Conservation (phyloP, 2,797 vertebrate species). For the Denticeps clupeoides region DNA sequence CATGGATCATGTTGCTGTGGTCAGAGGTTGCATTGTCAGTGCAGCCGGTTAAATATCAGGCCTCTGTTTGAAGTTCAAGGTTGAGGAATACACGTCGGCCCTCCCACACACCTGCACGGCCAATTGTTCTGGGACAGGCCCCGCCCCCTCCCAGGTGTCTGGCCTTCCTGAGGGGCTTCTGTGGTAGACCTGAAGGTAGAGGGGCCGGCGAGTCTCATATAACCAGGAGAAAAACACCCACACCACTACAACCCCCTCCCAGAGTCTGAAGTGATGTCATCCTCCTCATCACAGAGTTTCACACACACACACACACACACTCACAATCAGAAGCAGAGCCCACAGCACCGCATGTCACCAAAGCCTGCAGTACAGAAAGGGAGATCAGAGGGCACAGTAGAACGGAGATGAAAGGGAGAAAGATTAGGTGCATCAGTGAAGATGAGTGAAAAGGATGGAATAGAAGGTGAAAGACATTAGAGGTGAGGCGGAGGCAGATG, state of each 20-base stretch:
- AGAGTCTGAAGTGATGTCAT: neutral
- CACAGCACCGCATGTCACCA: neutral
- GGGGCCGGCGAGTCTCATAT: neutral
- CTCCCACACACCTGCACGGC: no score
- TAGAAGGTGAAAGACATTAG: neutral
- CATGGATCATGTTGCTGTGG: no score
- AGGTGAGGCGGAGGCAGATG: neutral
- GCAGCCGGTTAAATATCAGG: no score
- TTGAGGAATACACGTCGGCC: no score
- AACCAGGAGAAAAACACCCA: neutral
- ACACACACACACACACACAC: slow-evolving; percentile 8
- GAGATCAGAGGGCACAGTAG: neutral
- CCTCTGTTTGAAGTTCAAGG: no score
- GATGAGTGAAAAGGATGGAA: neutral
- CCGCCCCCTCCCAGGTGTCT: no score
- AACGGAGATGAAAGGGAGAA: neutral
- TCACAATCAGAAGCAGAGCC: slow-evolving; percentile 4
- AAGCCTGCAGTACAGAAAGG: neutral
- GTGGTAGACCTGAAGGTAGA: no score
- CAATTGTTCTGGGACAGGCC: no score
- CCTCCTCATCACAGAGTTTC: neutral
- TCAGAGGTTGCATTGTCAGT: no score
- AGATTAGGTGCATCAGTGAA: neutral
- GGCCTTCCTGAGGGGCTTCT: no score
- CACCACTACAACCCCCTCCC: neutral